A percentile compares a stretch with the other conserved stretches of the same genome.
Conservation (phyloP, 2,797 vertebrate species). For the Cichlasoma orientale region DNA sequence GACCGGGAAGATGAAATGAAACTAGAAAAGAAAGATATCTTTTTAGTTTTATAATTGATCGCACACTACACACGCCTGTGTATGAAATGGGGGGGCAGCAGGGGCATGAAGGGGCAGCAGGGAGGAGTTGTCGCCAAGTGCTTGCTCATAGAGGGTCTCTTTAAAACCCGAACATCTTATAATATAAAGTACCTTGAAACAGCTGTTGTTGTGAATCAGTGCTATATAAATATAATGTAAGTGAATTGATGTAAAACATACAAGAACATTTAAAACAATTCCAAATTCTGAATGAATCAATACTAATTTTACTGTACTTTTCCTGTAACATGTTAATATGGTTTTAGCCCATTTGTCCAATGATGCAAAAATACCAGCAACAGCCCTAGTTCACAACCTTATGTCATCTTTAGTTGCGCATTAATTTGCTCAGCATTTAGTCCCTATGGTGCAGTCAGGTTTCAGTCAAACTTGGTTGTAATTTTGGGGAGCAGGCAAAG, state of each 20-base stretch:
- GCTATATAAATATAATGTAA: too few relatives aligned
- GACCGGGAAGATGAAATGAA: not conserved
- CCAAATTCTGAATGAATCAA: not conserved
- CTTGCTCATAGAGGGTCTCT: not conserved
- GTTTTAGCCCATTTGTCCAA: not conserved
- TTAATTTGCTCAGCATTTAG: too few relatives aligned
- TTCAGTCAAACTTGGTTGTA: not conserved
- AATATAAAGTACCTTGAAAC: not conserved
- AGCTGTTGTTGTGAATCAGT: too few relatives aligned
- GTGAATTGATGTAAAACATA: not conserved
- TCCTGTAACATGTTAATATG: accelerated
- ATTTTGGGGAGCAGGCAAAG: not conserved
- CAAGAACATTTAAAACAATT: not conserved
- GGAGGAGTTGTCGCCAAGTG: not conserved
- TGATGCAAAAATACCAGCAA: not conserved
- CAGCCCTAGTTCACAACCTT: not conserved
- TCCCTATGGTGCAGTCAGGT: not conserved
- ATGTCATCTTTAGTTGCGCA: too few relatives aligned
- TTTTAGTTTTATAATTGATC: too few relatives aligned
- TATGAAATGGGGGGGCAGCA: too few relatives aligned
- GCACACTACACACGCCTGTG: too few relatives aligned
- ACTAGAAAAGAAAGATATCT: not conserved
- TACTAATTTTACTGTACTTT: not conserved
- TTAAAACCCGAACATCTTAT: not conserved
- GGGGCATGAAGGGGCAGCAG: too few relatives aligned